phyloP scores from a whole-genome alignment of 2,797 vertebrate species.

The Manis pentadactyla region DNA sequence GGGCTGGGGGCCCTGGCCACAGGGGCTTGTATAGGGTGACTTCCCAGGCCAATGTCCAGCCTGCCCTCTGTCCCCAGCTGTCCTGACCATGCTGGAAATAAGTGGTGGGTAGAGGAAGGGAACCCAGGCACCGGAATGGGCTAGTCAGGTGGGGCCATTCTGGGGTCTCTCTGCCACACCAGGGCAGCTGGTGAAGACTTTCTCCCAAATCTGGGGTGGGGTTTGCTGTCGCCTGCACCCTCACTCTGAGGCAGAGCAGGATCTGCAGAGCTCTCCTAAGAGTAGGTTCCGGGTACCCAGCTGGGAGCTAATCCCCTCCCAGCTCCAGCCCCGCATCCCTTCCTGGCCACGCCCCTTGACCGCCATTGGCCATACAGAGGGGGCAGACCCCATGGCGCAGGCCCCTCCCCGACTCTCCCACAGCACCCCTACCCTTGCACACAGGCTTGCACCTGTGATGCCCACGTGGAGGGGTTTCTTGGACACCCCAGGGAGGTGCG shows the following conservation, averaged over 20 bases:
- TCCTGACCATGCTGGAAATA: not conserved
- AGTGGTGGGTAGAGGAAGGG: rapidly evolving
- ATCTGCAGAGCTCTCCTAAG: not conserved
- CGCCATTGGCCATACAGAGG: rapidly evolving
- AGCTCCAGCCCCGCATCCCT: not conserved
- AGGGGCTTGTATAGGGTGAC: not conserved
- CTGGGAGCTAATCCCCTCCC: not conserved
- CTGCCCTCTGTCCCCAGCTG: not conserved
- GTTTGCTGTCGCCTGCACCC: not conserved
- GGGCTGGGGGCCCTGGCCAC: not conserved
- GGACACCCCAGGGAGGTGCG: rapidly evolving
- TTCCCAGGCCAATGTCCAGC: not conserved
- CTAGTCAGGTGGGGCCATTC: not conserved
- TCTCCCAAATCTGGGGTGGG: not conserved
- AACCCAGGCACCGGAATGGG: not conserved
- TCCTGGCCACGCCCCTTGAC: not conserved
- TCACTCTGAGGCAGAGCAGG: not conserved
- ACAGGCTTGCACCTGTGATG: not conserved
- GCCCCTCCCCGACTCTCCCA: not conserved
- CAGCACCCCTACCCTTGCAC: not conserved
- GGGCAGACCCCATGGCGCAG: not conserved
- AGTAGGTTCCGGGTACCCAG: not conserved
- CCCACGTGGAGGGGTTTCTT: not conserved
- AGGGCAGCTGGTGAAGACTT: not conserved
- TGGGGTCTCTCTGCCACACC: rapidly evolving